Evolutionary conservation across 2,113 vertebrate species (phyloP).

Genomic region (Hippocampus mohnikei): DNA sequence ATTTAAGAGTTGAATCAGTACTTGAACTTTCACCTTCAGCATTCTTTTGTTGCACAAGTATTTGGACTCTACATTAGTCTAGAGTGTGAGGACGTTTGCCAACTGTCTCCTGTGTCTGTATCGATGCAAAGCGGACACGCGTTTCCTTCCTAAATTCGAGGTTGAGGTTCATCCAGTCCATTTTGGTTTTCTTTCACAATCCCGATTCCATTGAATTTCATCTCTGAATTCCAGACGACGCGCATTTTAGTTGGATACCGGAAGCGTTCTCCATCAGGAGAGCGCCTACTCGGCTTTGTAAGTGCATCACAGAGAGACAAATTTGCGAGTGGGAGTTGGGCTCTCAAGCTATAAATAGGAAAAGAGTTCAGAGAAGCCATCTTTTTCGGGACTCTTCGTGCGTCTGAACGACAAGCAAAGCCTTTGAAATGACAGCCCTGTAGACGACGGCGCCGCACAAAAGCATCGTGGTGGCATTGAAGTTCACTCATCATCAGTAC

Average conservation of each 20-base stretch:
- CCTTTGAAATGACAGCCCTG: constrained; percentile 40
- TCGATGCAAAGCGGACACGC: no score
- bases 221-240: not conserved
- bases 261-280: not conserved
- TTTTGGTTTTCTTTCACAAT: not conserved
- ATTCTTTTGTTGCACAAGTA: no score
- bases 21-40: no score
- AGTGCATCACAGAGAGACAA: constrained; percentile 1
- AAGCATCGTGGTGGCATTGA: not conserved
- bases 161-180: no score
- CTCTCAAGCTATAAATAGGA: constrained; percentile 23
- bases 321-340: not conserved
- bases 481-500: not conserved
- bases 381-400: constrained; percentile 21
- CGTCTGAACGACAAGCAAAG: constrained; percentile 10
- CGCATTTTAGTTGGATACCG: not conserved
- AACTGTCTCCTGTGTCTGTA: no score
- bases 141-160: no score
- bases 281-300: not conserved
- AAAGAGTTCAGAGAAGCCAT: constrained; percentile 20
- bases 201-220: not conserved
- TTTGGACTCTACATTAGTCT: no score
- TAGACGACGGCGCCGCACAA: constrained; percentile 1
- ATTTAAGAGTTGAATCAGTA: no score
- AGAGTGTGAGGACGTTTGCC: no score